phyloP scores from a whole-genome alignment of 2,113 vertebrate genomes.

The Salvelinus alpinus region DNA sequence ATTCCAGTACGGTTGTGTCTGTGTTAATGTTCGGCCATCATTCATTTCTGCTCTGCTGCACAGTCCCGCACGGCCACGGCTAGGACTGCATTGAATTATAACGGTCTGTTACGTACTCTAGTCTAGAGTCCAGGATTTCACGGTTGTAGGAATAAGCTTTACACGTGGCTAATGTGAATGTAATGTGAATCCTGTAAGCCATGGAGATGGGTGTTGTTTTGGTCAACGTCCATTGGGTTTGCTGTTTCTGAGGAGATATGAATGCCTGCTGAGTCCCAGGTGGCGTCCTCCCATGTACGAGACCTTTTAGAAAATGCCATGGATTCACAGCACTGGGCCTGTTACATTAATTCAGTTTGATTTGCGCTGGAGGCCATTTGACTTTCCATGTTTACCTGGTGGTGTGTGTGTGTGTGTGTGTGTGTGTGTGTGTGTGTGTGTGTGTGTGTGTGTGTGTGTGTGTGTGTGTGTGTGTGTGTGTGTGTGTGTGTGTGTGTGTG shows the following conservation, averaged over 20 bases:
- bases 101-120: too few relatives aligned
- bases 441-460: too few relatives aligned
- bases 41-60: conserved; percentile 15
- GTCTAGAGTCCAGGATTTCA: too few relatives aligned
- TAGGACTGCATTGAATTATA: not conserved
- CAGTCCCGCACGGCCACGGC: not conserved
- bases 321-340: conserved; percentile 43
- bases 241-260: conserved; percentile 15
- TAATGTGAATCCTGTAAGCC: not conserved
- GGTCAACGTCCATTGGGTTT: conserved; percentile 21
- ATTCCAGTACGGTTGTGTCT: conserved; percentile 19
- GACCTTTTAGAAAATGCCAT: conserved; percentile 73
- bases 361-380: conserved; percentile 56
- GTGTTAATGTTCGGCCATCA: conserved; percentile 29
- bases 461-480: too few relatives aligned
- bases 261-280: conserved; percentile 36
- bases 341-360: conserved; percentile 60
- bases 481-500: too few relatives aligned
- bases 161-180: too few relatives aligned
- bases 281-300: conserved; percentile 35
- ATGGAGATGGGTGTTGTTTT: conserved; percentile 12
- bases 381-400: conserved; percentile 45
- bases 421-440: too few relatives aligned
- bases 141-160: too few relatives aligned
- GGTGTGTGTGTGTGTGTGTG: too few relatives aligned